Percentiles rank a stretch among this genome's conserved stretches.
phyloP scores from a whole-genome alignment of 35 echinoderm and acorn worm genomes.

The Hemicentrotus pulcherrimus region DNA sequence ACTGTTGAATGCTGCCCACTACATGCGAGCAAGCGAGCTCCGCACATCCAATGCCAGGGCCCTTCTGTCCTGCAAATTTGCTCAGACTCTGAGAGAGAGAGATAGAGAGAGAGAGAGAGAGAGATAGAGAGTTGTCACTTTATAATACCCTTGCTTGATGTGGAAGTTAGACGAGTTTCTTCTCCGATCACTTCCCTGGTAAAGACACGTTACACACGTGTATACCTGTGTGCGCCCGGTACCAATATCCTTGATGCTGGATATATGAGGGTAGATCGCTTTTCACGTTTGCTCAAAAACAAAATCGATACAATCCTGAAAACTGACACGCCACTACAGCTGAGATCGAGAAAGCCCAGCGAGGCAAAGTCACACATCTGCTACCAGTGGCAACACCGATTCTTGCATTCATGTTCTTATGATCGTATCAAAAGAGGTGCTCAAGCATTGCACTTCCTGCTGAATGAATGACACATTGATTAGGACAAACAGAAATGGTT shows the following conservation, averaged over 20 bases:
- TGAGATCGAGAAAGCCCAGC: background rate
- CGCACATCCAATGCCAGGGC: background rate
- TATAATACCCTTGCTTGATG: background rate
- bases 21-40: background rate
- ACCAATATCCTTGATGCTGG: background rate
- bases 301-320: slow-evolving; percentile 19
- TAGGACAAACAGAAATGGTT: background rate
- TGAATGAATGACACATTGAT: background rate
- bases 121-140: background rate
- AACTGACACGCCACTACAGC: background rate
- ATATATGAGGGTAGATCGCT: slow-evolving; percentile 1
- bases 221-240: background rate
- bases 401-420: background rate
- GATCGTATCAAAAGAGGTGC: background rate
- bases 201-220: background rate
- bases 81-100: background rate
- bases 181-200: background rate
- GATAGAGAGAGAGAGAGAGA: background rate
- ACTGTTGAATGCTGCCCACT: background rate
- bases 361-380: background rate
- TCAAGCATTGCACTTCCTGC: background rate
- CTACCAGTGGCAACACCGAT: background rate
- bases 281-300: slow-evolving; percentile 13
- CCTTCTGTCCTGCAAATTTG: background rate
- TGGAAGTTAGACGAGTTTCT: background rate